Evolutionary conservation across 2,888 invertebrate genomes (phyloP).

Genomic region (Ochlodes sylvanus): DNA sequence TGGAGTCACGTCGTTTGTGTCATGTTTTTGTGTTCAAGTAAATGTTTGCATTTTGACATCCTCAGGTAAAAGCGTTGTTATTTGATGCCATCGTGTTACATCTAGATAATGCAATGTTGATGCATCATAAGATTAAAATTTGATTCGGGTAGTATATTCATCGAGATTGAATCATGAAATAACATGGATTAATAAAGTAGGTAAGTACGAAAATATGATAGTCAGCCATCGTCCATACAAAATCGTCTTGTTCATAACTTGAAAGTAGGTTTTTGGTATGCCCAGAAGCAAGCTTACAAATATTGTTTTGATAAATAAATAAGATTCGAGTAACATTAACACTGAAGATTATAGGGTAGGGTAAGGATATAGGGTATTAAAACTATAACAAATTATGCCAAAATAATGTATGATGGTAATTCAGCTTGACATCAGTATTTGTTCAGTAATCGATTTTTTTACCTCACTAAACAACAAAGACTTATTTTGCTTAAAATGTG

Average conservation of each 20-base stretch:
- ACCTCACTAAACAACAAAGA: too few relatives aligned
- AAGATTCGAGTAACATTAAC: too few relatives aligned
- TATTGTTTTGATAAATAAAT: too few relatives aligned
- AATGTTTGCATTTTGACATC: constrained; percentile 23
- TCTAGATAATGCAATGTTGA: neutral
- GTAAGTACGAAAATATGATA: neutral
- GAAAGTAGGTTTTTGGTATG: neutral
- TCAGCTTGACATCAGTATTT: too few relatives aligned
- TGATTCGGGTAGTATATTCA: neutral
- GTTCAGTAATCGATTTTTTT: too few relatives aligned
- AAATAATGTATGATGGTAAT: too few relatives aligned
- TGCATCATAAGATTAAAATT: too few relatives aligned
- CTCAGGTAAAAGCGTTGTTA: constrained; percentile 1
- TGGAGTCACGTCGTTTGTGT: constrained; percentile 28
- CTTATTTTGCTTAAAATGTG: too few relatives aligned
- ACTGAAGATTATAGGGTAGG: too few relatives aligned
- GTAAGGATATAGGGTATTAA: too few relatives aligned
- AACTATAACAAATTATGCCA: too few relatives aligned
- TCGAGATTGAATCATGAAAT: neutral
- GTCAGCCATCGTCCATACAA: neutral
- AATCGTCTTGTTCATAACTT: neutral
- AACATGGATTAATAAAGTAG: neutral
- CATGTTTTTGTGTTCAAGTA: constrained; percentile 38
- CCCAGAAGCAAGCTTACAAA: neutral
- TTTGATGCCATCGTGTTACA: neutral